These are phyloP conservation scores for Dynastes hyllus DNA, from an alignment of 2,888 invertebrate species.

Conservation along the genomic window DNA sequence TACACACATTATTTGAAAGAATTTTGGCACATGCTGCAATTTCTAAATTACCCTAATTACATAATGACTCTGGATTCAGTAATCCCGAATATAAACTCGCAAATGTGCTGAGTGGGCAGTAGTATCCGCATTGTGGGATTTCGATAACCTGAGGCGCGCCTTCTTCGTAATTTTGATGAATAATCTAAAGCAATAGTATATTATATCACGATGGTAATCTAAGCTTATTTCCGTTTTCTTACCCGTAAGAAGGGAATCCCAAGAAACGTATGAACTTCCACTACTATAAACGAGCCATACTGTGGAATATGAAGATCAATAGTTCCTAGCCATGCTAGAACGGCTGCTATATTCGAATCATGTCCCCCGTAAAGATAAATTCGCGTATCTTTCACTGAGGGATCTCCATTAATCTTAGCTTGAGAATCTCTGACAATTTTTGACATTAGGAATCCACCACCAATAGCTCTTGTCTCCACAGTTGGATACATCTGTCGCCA, in stretches of 20 bases:
- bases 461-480: constrained; percentile 63
- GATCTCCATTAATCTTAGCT: constrained; percentile 16
- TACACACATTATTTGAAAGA: too few relatives aligned
- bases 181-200: constrained; percentile 22
- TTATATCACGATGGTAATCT: too few relatives aligned
- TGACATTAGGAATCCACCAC: constrained; percentile 46
- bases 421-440: constrained; percentile 31
- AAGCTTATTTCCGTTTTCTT: not conserved
- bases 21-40: too few relatives aligned
- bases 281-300: constrained; percentile 60
- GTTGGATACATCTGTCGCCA: constrained; percentile 64
- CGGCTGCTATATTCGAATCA: constrained; percentile 72
- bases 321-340: constrained; percentile 70
- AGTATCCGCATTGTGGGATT: constrained; percentile 74
- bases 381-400: constrained; percentile 49
- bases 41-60: not conserved
- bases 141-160: constrained; percentile 70
- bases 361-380: constrained; percentile 70
- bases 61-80: not conserved
- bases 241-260: constrained; percentile 65
- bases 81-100: constrained; percentile 62
- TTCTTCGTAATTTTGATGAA: constrained; percentile 71
- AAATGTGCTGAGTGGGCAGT: constrained; percentile 74
- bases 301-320: constrained; percentile 67
- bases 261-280: constrained; percentile 60